Evolutionary conservation across 2,888 invertebrate genomes (phyloP).

Genomic region (Mechanitis messenoides): DNA sequence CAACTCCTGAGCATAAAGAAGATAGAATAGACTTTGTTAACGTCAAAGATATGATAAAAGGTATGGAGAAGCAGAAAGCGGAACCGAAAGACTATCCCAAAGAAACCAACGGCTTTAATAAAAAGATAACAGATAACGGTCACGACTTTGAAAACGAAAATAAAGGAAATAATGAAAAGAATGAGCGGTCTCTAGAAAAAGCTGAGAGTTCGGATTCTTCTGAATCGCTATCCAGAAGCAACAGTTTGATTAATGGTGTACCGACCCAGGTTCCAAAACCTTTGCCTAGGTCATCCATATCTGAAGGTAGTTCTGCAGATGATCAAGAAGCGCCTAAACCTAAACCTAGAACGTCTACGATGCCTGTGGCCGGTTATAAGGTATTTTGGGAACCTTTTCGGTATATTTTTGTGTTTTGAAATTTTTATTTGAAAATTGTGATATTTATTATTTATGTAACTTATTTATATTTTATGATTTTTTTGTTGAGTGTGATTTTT

Average conservation of each 20-base stretch:
- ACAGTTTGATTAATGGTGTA: constrained; percentile 62
- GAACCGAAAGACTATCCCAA: constrained; percentile 42
- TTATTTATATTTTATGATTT: background rate
- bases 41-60: constrained; percentile 79
- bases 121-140: constrained; percentile 56
- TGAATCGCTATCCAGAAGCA: constrained; percentile 59
- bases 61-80: constrained; percentile 74
- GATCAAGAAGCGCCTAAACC: constrained; percentile 74
- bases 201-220: constrained; percentile 51
- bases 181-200: constrained; percentile 27
- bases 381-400: constrained; percentile 57
- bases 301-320: constrained; percentile 78
- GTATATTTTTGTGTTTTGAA: constrained; percentile 21
- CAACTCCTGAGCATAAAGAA: constrained; percentile 47
- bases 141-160: constrained; percentile 45
- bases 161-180: constrained; percentile 34
- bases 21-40: constrained; percentile 74
- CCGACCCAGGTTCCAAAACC: constrained; percentile 83
- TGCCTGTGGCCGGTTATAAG: constrained; percentile 85
- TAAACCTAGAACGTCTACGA: constrained; percentile 82
- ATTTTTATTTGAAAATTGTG: constrained; percentile 13
- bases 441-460: constrained; percentile 6
- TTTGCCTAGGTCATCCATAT: constrained; percentile 86
- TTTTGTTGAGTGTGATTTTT: background rate
- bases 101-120: constrained; percentile 63